These are phyloP conservation scores for Microctonus aethiopoides DNA, from an alignment of 2,888 invertebrate species.

Conservation along the genomic window DNA sequence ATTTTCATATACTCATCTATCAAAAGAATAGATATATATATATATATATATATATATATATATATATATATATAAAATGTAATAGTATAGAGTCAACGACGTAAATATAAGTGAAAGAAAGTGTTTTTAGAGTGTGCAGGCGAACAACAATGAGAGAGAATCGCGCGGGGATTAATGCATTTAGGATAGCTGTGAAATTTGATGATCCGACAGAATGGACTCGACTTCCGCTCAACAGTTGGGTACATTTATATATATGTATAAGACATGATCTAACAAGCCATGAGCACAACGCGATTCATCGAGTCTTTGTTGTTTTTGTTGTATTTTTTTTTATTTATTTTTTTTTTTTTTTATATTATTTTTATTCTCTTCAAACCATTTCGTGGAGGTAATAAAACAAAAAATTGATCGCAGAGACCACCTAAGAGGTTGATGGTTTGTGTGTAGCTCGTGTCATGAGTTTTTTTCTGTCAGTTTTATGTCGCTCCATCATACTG, in stretches of 20 bases:
- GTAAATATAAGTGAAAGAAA: conserved; percentile 10
- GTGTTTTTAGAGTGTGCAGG: no score
- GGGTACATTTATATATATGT: conserved; percentile 2
- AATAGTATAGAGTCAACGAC: background rate
- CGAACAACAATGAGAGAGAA: background rate
- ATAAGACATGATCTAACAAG: conserved; percentile 18
- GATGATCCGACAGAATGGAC: conserved; percentile 24
- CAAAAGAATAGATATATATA: no score
- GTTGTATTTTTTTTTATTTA: no score
- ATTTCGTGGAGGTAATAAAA: conserved; percentile 3
- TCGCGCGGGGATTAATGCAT: conserved; percentile 21
- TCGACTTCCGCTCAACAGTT: conserved; percentile 20
- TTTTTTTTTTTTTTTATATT: background rate
- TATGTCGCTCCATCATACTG: background rate
- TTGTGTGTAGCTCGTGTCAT: conserved; percentile 3
- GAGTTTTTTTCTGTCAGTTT: background rate
- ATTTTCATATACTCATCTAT: no score
- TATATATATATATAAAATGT: no score
- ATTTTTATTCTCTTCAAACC: conserved; percentile 12
- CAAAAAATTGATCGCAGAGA: conserved; percentile 8
- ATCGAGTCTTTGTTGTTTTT: no score
- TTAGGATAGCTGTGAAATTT: conserved; percentile 25
- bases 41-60: no score
- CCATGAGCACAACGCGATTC: conserved; percentile 16
- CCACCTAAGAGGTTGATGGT: conserved; percentile 10